Percentiles rank a stretch among this genome's conserved stretches.
These are phyloP conservation scores for Synanthedon myopaeformis DNA, from an alignment of 2,888 invertebrate genomes.

Conservation along the genomic window DNA sequence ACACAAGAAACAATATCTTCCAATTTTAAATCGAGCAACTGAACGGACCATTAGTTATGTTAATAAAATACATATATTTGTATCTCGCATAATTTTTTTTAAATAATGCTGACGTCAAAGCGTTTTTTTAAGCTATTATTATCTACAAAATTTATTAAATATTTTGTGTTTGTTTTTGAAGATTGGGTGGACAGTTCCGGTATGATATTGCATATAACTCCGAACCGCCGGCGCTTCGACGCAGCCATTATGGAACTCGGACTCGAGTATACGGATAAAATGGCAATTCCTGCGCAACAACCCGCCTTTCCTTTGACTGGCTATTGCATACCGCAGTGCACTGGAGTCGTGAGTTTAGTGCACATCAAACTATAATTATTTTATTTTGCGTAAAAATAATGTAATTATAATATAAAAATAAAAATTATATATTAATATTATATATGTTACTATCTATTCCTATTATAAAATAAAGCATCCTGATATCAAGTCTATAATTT, in stretches of 20 bases:
- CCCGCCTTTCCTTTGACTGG: conserved; percentile 84
- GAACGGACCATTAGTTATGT: too few relatives aligned
- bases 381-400: not conserved
- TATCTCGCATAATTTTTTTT: too few relatives aligned
- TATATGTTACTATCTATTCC: too few relatives aligned
- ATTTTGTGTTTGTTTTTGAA: conserved; percentile 25
- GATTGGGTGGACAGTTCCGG: conserved; percentile 92
- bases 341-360: conserved; percentile 81
- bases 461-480: too few relatives aligned
- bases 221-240: conserved; percentile 82
- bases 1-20: too few relatives aligned
- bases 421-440: too few relatives aligned
- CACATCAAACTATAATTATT: not conserved
- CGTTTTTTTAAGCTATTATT: too few relatives aligned
- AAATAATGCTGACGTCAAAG: too few relatives aligned
- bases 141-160: not conserved
- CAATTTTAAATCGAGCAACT: too few relatives aligned
- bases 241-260: conserved; percentile 98
- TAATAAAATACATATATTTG: too few relatives aligned
- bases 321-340: conserved; percentile 94
- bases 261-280: conserved; percentile 96
- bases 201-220: conserved; percentile 82
- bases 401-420: not conserved
- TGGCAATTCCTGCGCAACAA: conserved; percentile 94
- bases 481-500: too few relatives aligned